phyloP scores from a whole-genome alignment of 2,797 vertebrate species.

The Danio jaintianensis region DNA sequence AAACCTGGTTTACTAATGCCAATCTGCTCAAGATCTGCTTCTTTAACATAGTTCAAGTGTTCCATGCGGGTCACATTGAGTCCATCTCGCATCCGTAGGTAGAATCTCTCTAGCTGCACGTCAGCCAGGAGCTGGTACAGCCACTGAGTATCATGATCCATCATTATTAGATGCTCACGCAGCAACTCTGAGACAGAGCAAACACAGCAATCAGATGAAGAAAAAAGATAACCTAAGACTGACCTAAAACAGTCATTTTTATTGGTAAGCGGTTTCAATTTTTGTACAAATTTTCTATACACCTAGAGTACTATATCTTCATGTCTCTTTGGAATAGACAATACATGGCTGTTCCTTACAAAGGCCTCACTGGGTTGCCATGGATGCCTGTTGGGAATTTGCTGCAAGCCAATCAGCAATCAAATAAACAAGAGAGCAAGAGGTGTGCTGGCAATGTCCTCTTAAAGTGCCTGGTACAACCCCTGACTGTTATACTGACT shows the following conservation, averaged over 20 bases:
- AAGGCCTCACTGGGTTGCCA: slow-evolving; percentile 56
- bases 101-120: slow-evolving; percentile 89
- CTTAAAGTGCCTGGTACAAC: neutral
- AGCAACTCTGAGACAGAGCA: slow-evolving; percentile 8
- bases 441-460: neutral
- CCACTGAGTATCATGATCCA: slow-evolving; percentile 86
- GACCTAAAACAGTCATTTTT: neutral
- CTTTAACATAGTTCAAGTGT: slow-evolving; percentile 88
- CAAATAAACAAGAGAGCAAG: neutral
- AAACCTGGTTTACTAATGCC: slow-evolving; percentile 90
- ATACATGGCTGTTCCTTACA: slow-evolving; percentile 23
- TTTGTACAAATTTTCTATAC: neutral
- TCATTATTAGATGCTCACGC: slow-evolving; percentile 76
- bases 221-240: neutral
- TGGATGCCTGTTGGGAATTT: slow-evolving; percentile 60
- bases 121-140: slow-evolving; percentile 83
- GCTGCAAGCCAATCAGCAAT: slow-evolving; percentile 6
- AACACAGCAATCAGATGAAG: neutral
- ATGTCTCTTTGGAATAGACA: neutral
- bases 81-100: slow-evolving; percentile 82
- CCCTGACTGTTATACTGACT: too few species aligned
- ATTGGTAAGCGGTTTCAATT: neutral
- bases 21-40: slow-evolving; percentile 84
- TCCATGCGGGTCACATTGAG: slow-evolving; percentile 87
- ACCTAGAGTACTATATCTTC: neutral